Conservation (phyloP, 1,140 invertebrate genomes). For the Eumeta japonica region DNA sequence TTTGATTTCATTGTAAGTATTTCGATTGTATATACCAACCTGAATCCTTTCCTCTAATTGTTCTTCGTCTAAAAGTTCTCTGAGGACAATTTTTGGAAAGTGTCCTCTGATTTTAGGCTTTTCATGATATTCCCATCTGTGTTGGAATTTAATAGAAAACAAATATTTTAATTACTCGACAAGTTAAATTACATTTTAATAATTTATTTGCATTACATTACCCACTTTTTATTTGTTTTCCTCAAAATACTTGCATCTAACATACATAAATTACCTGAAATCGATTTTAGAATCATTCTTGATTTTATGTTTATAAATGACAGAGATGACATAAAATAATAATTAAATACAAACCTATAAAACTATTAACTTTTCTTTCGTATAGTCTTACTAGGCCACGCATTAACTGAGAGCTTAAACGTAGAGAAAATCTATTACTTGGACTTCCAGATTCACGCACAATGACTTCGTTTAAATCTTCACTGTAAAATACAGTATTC, state of each 20-base stretch:
- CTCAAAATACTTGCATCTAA: slow-evolving; percentile 37
- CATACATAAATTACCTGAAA: slow-evolving; percentile 40
- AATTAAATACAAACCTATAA: too few species aligned
- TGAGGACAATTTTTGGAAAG: slow-evolving; percentile 6
- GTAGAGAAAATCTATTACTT: too few species aligned
- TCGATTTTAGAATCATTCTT: too few species aligned
- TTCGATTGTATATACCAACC: slow-evolving; percentile 13
- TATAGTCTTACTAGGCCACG: too few species aligned
- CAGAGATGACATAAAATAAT: too few species aligned
- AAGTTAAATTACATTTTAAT: slow-evolving; percentile 10
- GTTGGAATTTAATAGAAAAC: not conserved
- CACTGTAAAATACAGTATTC: too few species aligned
- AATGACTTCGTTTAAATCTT: too few species aligned
- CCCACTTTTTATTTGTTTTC: slow-evolving; percentile 32
- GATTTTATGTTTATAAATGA: too few species aligned
- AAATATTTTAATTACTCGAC: not conserved
- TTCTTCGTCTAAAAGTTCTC: slow-evolving; percentile 21
- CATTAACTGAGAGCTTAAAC: too few species aligned
- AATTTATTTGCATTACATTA: slow-evolving; percentile 3
- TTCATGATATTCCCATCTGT: not conserved
- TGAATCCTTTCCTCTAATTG: slow-evolving; percentile 26
- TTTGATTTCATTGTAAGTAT: not conserved
- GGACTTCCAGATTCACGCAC: too few species aligned
- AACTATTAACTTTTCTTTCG: too few species aligned
- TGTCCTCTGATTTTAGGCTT: not conserved